Conservation (phyloP, 2,113 vertebrate genomes). For the Perccottus glenii region DNA sequence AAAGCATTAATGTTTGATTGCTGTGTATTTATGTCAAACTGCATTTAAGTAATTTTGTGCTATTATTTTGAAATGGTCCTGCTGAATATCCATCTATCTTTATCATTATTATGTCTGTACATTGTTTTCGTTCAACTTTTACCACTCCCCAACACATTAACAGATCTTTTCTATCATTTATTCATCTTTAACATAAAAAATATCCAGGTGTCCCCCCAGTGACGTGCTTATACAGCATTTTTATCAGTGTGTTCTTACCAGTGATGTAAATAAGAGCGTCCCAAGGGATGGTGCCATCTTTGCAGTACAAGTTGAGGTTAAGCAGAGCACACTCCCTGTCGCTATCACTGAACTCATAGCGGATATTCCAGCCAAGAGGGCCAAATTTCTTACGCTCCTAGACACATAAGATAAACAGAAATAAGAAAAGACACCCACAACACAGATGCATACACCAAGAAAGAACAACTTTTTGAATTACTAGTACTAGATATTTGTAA, state of each 20-base stretch:
- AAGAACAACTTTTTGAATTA: no score
- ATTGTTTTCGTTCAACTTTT: no score
- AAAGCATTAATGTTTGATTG: no score
- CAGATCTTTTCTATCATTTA: no score
- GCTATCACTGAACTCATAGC: slow-evolving; percentile 85
- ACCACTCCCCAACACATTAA: not conserved
- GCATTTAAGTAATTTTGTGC: not conserved
- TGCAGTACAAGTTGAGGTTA: slow-evolving; percentile 84
- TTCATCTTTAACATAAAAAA: no score
- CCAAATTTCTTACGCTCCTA: slow-evolving; percentile 87
- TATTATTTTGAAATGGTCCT: no score
- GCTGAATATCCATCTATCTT: no score
- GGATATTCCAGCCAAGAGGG: slow-evolving; percentile 86
- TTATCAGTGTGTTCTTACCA: slow-evolving; percentile 45
- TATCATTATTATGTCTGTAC: no score
- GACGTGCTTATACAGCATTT: no score
- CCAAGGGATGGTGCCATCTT: slow-evolving; percentile 78
- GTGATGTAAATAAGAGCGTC: slow-evolving; percentile 81
- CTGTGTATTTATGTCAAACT: not conserved
- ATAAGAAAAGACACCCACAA: not conserved
- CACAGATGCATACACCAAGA: not conserved
- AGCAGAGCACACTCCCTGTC: slow-evolving; percentile 86
- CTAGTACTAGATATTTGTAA: no score
- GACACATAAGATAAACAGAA: slow-evolving; percentile 6
- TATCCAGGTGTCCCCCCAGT: no score